Base-by-base conservation (phyloP, 2,797 vertebrate species). In the Hydrocynus forskahlii region DNA sequence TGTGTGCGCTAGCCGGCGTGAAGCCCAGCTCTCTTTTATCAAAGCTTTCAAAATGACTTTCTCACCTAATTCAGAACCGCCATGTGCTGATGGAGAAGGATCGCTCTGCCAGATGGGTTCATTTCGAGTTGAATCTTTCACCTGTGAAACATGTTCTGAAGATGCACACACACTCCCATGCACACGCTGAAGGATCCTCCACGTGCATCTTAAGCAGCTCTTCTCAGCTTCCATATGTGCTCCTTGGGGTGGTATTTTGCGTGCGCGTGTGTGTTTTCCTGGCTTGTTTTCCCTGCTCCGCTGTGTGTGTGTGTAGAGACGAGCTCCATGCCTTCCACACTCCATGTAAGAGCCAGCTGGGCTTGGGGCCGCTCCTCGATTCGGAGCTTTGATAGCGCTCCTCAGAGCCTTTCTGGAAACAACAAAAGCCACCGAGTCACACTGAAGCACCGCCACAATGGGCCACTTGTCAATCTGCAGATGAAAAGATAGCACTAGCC, bases 401-500 rank as follows among this genome's bases (percentile, higher is more conserved):
- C 80, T 86, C 85, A 86, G 89, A 92, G 88, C 91, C 88, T 90
- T 92, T 93, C 87, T 91, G 87, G 92, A 89, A 67, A 77, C 90
- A 92, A 86, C 81, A 84, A 92, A 93, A 89, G 48, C 80, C 21
- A 88, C 88, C 91, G 89, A 90, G 85, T 92, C 54, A 80, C 19
- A 63, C 88, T 84, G 89, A 91, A 89, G 89, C 88, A 90, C 89
- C 86, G 89, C 90, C 90, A 91, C 92, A 94, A 93, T 92, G 83
- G 88, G 90, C 90, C 92, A 91, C 91, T 94, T 92, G 90, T 93
- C 93, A 91, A 89, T 92, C 90, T 90, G 84, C 82, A 92, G 92
- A 95, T 93, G 92, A 94, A 93, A 94, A 93, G 93, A 93, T 92
- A 90, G 89, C 90, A 89, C 86, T 89, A 87, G 80, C 72, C 57